Percentiles rank a stretch among this genome's conserved stretches.
phyloP scores from a whole-genome alignment of 2,888 invertebrate genomes.

The Leistus spinibarbis region DNA sequence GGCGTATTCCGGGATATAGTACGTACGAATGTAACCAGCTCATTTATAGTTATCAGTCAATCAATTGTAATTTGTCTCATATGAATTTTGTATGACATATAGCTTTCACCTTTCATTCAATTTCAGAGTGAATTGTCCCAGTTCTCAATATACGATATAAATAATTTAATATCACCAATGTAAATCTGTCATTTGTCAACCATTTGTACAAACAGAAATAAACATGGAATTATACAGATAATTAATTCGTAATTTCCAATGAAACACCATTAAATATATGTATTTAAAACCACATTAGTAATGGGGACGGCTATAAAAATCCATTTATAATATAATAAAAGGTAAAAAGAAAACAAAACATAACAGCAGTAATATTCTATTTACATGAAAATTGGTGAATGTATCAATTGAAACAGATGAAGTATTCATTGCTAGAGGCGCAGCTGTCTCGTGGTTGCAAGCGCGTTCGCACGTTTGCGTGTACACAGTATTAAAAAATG shows the following conservation, averaged over 20 bases:
- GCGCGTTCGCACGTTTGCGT: background rate
- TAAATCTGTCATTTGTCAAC: too few species aligned
- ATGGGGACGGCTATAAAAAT: background rate
- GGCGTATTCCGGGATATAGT: too few species aligned
- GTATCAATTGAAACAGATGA: background rate
- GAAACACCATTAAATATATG: background rate
- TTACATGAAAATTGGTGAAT: background rate
- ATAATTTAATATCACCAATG: too few species aligned
- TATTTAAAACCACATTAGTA: background rate
- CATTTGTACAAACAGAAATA: too few species aligned
- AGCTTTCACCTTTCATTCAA: too few species aligned
- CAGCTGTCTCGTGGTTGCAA: too few species aligned
- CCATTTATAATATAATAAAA: background rate
- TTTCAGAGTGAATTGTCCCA: too few species aligned
- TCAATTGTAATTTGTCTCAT: too few species aligned
- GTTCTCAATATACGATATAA: too few species aligned
- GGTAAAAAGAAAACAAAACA: background rate
- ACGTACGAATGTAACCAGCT: too few species aligned
- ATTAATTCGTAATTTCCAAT: background rate
- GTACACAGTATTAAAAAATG: background rate
- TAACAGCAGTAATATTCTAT: background rate
- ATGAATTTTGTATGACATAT: too few species aligned
- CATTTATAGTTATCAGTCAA: too few species aligned
- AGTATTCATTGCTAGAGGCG: background rate
- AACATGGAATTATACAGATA: background rate